Conservation (phyloP, 1,140 invertebrate species). For the Lasioglossum baleicum region DNA sequence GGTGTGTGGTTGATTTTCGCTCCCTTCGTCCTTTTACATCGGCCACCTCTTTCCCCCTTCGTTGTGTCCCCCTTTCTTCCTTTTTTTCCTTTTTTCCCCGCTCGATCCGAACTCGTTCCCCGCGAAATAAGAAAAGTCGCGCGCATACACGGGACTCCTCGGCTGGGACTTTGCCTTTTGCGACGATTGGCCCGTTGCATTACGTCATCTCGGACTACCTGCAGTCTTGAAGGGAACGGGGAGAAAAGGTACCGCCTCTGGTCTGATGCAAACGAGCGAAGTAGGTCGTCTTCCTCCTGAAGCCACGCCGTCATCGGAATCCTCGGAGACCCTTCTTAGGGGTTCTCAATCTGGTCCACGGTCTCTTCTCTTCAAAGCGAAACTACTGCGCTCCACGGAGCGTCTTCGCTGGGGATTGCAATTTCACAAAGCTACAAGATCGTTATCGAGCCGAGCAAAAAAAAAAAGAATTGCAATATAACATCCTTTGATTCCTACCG, state of each 20-base stretch:
- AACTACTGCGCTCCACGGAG: no score
- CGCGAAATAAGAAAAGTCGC: slow-evolving; percentile 22
- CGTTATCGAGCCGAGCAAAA: not conserved
- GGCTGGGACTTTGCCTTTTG: slow-evolving; percentile 42
- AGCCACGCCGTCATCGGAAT: slow-evolving; percentile 45
- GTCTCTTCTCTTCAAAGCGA: not conserved
- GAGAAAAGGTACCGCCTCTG: slow-evolving; percentile 33
- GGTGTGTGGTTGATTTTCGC: slow-evolving; percentile 7
- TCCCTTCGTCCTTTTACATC: not conserved
- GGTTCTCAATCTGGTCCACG: slow-evolving; percentile 41
- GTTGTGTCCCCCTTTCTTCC: not conserved
- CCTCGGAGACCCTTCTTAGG: slow-evolving; percentile 35
- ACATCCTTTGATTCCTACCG: not conserved
- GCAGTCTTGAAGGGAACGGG: slow-evolving; percentile 26
- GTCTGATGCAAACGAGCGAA: slow-evolving; percentile 49
- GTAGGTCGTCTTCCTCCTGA: slow-evolving; percentile 50
- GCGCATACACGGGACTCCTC: not conserved
- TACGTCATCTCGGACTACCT: slow-evolving; percentile 53
- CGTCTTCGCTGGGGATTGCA: not conserved
- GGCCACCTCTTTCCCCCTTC: not conserved
- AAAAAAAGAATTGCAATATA: not conserved
- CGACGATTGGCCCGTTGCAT: slow-evolving; percentile 43
- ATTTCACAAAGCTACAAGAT: not conserved
- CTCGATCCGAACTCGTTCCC: not conserved
- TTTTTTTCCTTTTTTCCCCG: not conserved